Percentiles rank a stretch among this genome's conserved stretches.
These are phyloP conservation scores for Haliclystus octoradiatus DNA, from an alignment of 30 jellyfish, hydroid and myxozoan species.

Conservation along the genomic window DNA sequence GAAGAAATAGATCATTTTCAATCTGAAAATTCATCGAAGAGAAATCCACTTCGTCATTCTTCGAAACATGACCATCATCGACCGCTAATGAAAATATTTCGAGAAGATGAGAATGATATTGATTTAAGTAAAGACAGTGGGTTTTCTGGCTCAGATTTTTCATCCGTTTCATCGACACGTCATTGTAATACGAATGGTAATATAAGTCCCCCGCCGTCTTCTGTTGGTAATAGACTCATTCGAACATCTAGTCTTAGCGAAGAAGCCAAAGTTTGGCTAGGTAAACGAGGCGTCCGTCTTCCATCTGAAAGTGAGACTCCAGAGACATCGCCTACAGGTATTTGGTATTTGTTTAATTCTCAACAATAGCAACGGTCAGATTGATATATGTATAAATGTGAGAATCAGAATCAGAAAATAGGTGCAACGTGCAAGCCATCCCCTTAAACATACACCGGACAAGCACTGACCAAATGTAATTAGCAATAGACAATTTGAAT, in stretches of 20 bases:
- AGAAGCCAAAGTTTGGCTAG: slow-evolving; percentile 85
- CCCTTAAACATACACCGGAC: no score
- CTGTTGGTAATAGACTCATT: background rate
- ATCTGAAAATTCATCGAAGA: no score
- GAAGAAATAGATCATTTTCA: no score
- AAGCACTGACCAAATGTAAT: no score
- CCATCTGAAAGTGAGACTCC: slow-evolving; percentile 23
- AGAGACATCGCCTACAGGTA: background rate
- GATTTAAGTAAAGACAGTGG: slow-evolving; percentile 92
- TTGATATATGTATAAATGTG: background rate
- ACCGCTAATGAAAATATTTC: background rate
- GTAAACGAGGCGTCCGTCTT: slow-evolving; percentile 50
- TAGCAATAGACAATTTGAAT: no score
- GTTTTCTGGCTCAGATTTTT: slow-evolving; percentile 45
- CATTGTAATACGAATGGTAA: slow-evolving; percentile 7
- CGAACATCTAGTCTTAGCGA: slow-evolving; percentile 35
- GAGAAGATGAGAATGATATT: background rate
- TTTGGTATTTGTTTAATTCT: background rate
- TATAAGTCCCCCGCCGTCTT: slow-evolving; percentile 10
- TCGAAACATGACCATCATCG: background rate
- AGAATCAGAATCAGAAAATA: background rate
- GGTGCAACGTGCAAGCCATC: no score
- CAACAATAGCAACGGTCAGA: slow-evolving; percentile 1
- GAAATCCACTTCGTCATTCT: no score
- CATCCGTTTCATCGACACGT: slow-evolving; percentile 1